A percentile compares a stretch with the other conserved stretches of the same genome.
phyloP scores from a whole-genome alignment of 2,888 invertebrate genomes.

The Napeogenes sylphis region DNA sequence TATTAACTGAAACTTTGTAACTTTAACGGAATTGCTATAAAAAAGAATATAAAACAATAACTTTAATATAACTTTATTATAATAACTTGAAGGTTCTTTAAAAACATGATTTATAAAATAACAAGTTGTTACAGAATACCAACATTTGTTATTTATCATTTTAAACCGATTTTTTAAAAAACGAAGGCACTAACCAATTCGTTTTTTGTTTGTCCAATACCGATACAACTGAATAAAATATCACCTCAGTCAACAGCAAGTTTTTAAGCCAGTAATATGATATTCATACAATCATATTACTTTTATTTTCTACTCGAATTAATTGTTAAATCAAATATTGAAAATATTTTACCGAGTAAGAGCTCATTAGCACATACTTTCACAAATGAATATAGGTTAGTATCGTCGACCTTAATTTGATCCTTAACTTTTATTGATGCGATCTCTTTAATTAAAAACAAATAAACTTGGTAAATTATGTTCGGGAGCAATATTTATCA shows the following conservation, averaged over 20 bases:
- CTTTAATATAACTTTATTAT: too few species aligned
- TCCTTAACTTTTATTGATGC: constrained; percentile 1
- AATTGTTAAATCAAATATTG: not conserved
- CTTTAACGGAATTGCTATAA: not conserved
- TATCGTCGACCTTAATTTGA: constrained; percentile 1
- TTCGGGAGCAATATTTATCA: too few species aligned
- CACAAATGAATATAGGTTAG: not conserved
- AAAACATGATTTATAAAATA: too few species aligned
- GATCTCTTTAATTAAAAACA: constrained; percentile 2
- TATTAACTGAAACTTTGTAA: constrained; percentile 1
- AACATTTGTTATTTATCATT: too few species aligned
- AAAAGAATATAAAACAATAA: not conserved
- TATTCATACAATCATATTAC: not conserved
- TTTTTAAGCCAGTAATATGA: constrained; percentile 3
- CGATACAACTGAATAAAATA: too few species aligned
- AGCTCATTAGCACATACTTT: not conserved
- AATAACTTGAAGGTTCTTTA: too few species aligned
- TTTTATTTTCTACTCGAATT: constrained; percentile 2
- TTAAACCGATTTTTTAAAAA: too few species aligned
- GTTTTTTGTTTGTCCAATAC: too few species aligned
- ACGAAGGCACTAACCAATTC: too few species aligned
- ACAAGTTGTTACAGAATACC: too few species aligned
- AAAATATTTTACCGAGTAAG: not conserved
- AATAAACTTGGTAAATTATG: too few species aligned
- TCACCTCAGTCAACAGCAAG: too few species aligned